Percentiles rank a stretch among this genome's conserved stretches.
Conservation (phyloP, 2,113 vertebrate genomes). For the Plectropomus leopardus region DNA sequence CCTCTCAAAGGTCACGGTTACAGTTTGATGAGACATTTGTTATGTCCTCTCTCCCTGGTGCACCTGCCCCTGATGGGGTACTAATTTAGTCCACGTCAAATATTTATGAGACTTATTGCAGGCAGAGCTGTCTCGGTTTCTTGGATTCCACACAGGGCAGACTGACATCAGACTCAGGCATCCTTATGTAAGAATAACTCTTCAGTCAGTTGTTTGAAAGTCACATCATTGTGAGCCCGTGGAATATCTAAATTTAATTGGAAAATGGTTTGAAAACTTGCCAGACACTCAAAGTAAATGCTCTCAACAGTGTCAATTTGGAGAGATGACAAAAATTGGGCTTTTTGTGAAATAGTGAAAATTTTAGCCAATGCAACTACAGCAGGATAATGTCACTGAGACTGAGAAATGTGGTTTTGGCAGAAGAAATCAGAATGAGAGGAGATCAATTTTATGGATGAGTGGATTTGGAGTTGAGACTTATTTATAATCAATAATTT, state of each 20-base stretch:
- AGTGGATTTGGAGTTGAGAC: not conserved
- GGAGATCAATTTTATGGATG: not conserved
- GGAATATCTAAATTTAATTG: constrained; percentile 6
- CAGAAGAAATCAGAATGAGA: not conserved
- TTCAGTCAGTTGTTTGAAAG: constrained; percentile 45
- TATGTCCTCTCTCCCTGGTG: constrained; percentile 1
- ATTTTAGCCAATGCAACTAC: not conserved
- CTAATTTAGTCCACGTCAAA: constrained; percentile 69
- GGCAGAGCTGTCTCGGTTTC: constrained; percentile 40
- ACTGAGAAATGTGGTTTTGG: not conserved
- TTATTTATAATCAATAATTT: constrained; percentile 57
- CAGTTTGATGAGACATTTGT: constrained; percentile 31
- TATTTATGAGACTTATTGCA: constrained; percentile 70
- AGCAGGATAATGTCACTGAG: not conserved
- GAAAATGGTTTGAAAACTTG: not conserved
- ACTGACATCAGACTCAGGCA: not conserved
- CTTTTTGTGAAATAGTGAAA: not conserved
- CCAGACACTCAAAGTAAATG: constrained; percentile 12
- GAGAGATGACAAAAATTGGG: not conserved
- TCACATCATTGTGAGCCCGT: not conserved
- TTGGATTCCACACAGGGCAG: constrained; percentile 47
- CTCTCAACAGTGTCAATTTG: not conserved
- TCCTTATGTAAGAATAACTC: constrained; percentile 34
- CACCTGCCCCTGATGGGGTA: constrained; percentile 18
- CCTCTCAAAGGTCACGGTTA: constrained; percentile 41